Evolutionary conservation across 30 jellyfish, hydroid and myxozoan genomes (phyloP).

Genomic region (Hydractinia echinata): DNA sequence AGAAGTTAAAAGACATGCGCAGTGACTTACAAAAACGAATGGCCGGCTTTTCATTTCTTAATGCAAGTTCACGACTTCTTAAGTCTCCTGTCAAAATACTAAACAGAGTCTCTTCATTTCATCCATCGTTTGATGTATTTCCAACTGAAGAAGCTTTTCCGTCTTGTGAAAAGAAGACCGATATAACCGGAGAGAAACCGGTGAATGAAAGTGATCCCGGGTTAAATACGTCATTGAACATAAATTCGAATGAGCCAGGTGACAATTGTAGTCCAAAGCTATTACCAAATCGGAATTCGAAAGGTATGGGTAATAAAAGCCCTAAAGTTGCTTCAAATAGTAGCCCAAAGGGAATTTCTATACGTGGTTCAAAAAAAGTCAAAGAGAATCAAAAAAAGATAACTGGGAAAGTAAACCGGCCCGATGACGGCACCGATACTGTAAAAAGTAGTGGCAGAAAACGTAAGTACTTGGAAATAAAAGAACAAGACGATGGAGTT

Average conservation of each 20-base stretch:
- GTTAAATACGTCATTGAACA: neutral
- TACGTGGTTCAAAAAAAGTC: neutral
- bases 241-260: neutral
- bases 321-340: neutral
- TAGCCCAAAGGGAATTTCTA: too few relatives aligned
- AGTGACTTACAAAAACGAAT: too few relatives aligned
- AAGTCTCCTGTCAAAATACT: conserved; percentile 6
- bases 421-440: too few relatives aligned
- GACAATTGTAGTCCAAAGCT: neutral
- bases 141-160: neutral
- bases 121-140: neutral
- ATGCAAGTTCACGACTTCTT: neutral
- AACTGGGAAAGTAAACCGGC: neutral
- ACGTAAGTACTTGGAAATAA: neutral
- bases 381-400: neutral
- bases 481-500: neutral
- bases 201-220: too few relatives aligned
- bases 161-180: neutral
- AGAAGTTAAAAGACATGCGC: too few relatives aligned
- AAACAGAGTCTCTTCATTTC: neutral
- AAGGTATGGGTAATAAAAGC: neutral
- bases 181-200: neutral
- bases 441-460: too few relatives aligned
- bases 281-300: neutral
- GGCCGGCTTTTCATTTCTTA: neutral